These are phyloP conservation scores for Pecten maximus DNA, from an alignment of 2,888 invertebrate species.

Conservation along the genomic window DNA sequence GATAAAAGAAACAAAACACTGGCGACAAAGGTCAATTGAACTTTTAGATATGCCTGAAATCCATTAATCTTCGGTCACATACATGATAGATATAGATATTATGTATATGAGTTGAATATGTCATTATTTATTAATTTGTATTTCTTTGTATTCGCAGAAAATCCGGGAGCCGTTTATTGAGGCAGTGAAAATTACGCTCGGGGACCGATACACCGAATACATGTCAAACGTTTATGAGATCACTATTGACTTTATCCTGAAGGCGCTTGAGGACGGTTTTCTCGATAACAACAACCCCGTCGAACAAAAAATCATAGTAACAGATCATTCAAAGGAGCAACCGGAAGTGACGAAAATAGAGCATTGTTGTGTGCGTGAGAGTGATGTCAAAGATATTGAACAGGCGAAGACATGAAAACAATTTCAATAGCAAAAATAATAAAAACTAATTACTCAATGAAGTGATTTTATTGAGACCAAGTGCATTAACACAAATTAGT, in stretches of 20 bases:
- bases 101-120: neutral
- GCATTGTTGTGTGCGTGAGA: neutral
- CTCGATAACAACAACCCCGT: conserved; percentile 41
- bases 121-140: neutral
- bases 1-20: too few species aligned
- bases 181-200: conserved; percentile 92
- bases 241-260: conserved; percentile 83
- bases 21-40: too few species aligned
- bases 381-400: neutral
- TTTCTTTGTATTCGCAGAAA: conserved; percentile 86
- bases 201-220: conserved; percentile 94
- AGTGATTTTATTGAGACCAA: neutral
- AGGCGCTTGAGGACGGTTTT: conserved; percentile 45
- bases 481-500: neutral
- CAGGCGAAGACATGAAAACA: neutral
- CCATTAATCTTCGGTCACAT: too few species aligned
- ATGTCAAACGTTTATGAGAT: conserved; percentile 94
- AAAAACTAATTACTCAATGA: neutral
- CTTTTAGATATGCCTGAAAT: too few species aligned
- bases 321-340: neutral
- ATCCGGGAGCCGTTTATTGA: conserved; percentile 94
- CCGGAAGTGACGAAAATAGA: conserved; percentile 26
- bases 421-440: neutral
- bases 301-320: conserved; percentile 21
- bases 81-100: neutral